Base-by-base conservation (phyloP, 1,140 invertebrate genomes). In the Meloidogyne hapla region DNA sequence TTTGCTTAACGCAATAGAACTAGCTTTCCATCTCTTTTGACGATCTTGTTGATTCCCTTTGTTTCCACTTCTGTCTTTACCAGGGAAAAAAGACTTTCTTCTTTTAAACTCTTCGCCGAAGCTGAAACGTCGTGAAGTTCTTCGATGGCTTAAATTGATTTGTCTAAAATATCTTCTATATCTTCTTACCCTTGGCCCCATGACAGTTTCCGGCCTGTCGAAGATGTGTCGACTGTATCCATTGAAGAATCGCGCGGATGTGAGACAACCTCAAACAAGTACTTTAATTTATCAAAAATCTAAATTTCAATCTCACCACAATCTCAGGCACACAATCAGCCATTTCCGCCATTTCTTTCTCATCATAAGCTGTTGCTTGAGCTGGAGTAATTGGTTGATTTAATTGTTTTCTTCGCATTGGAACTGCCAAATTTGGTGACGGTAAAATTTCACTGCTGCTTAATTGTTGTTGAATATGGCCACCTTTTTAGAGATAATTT, bases 321-420 rank as follows among this genome's bases (percentile, higher is more conserved):
- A 82, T 83, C 45, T 82, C 81, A 18, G 82, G 81, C 21, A 81
- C 79, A 25, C 26, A 42, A 61, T 83, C 80, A 18, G 48, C 65
- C 33, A 66, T 40, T 40, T 81, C 78, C 15, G 67, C 64, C 28
- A 48, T 61, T 25, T 82, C 80, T 28, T 67, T 69, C 56, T 76
- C 65, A n/a, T 42, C 28, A 33, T 73, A 42, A 15, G 80, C 70
- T 63, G 40, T 56, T 69, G 69, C 62, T 28, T 42, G 56, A 25
- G 66, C 9, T 26, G 42, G 8, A 79, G 21, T 48, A 42, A 5
- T 25, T 25, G 75, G 61, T 23, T 38, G 28, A 69, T 12, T 72
- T 25, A 21, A 13, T 72, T 33, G 28, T 1, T 28, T 26, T 33
- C 71, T 38, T 78, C 66, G 15, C n/a, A 61, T 66, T 66, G 48